These are phyloP conservation scores for Pristionchus maxplancki DNA, from an alignment of 2,888 invertebrate genomes.

Conservation along the genomic window DNA sequence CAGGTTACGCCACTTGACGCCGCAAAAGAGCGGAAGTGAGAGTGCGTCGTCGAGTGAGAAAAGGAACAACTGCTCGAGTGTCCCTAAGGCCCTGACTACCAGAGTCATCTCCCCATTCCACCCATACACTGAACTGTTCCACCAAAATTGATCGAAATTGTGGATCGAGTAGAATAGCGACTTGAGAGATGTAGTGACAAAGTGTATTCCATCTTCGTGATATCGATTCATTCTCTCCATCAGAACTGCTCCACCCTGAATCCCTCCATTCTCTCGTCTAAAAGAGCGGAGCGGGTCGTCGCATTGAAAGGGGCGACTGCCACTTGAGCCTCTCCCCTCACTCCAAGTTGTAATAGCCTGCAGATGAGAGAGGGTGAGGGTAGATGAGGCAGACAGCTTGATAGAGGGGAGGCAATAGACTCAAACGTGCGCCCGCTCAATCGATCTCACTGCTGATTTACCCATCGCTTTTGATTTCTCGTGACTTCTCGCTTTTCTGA, in stretches of 20 bases:
- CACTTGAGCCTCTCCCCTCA: slow-evolving; percentile 16
- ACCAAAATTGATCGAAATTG: too few species aligned
- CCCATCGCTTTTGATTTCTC: too few species aligned
- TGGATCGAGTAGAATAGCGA: too few species aligned
- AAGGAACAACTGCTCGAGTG: not conserved
- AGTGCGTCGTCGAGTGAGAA: not conserved
- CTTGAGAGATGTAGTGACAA: too few species aligned
- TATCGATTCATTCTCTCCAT: not conserved
- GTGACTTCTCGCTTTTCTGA: too few species aligned
- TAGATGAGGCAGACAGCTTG: not conserved
- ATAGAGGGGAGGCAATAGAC: not conserved
- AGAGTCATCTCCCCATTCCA: too few species aligned
- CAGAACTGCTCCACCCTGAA: not conserved
- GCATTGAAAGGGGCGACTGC: not conserved
- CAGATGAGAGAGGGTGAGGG: not conserved
- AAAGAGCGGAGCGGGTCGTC: not conserved
- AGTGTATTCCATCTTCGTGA: not conserved
- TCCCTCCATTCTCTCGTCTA: not conserved
- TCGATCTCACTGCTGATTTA: slow-evolving; percentile 18
- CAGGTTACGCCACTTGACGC: not conserved
- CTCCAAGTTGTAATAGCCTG: slow-evolving; percentile 42
- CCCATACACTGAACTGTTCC: too few species aligned
- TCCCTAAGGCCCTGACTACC: too few species aligned
- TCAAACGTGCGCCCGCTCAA: not conserved
- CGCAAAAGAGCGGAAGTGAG: not conserved